Evolutionary conservation across 2,797 vertebrate species (phyloP), one percentile per base, ranked within the genome.

Genomic region (Antennarius maculatus): DNA sequence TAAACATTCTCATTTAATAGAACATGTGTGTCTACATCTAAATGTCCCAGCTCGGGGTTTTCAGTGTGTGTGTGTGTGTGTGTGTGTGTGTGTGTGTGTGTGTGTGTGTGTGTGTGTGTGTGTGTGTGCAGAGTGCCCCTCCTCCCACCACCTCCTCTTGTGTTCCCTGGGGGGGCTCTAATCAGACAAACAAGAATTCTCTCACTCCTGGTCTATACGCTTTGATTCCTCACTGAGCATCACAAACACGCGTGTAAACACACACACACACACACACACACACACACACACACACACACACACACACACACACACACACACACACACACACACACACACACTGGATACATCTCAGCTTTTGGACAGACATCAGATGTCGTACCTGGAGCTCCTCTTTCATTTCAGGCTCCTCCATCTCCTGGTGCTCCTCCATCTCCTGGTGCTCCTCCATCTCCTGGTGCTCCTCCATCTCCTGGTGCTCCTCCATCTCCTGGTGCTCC

Each of bases 1-100:
- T 64, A 84, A 83, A 85, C 79, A 80, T 77, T 79, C 59, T 34
- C 18, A 77, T 85, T 79, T 79, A 86, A 88, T 74, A 82, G 76
- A 79, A 74, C 18, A 0, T 70, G 54, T 54, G 14, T 65, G 48
- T 61, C 14, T 54, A 67, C 48, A 57, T 67, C 17, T 55, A 52
- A 64, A 50, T 67, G 61, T 54, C 54, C 66, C 34, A 63, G 27
- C 28, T 55, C 11, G 27, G 46, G 56, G 5, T 42, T 51, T 31
- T 69, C 49, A 52, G 50, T 54, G 27, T 51, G 23, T 54, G n/a
- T 57, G 31, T 34, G 31, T 34, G 31, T 8, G 31, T 8, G 31
- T 34, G 31, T 34, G 31, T 34, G 31, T 34, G 50, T 54, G 27
- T 51, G 23, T 54, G n/a, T 57, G 31, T 34, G 31, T 34, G 31